These are phyloP conservation scores for Damaliscus lunatus DNA, from an alignment of 2,113 vertebrate genomes.

Conservation along the genomic window DNA sequence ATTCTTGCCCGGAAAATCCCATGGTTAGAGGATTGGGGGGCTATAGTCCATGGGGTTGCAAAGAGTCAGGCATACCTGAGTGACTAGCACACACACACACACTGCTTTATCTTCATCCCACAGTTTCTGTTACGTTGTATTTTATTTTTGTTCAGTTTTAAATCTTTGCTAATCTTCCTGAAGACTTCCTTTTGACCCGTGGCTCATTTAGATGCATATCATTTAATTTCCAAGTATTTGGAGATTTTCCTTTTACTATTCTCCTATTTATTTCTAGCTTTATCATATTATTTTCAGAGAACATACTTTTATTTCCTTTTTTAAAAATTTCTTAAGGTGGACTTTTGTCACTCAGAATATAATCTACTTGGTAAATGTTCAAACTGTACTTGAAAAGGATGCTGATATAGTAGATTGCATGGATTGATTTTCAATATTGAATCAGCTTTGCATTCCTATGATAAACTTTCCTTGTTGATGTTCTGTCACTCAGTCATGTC, in stretches of 20 bases:
- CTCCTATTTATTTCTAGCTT: neutral
- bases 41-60: neutral
- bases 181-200: neutral
- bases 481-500: neutral
- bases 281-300: neutral
- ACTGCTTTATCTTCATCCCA: neutral
- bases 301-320: neutral
- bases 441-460: neutral
- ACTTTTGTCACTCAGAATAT: neutral
- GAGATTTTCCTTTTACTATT: neutral
- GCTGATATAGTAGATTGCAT: neutral
- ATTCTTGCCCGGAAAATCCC: neutral
- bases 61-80: neutral
- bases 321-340: neutral
- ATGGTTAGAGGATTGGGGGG: neutral
- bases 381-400: neutral
- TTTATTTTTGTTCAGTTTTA: neutral
- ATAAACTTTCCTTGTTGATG: neutral
- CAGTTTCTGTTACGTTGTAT: neutral
- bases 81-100: neutral
- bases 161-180: neutral
- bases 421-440: neutral
- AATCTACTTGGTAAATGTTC: neutral
- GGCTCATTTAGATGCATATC: neutral
- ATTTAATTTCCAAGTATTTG: neutral